A percentile compares a stretch with the other conserved stretches of the same genome.
Conservation (phyloP, 2,888 invertebrate genomes). For the Dolichopus griseipennis region DNA sequence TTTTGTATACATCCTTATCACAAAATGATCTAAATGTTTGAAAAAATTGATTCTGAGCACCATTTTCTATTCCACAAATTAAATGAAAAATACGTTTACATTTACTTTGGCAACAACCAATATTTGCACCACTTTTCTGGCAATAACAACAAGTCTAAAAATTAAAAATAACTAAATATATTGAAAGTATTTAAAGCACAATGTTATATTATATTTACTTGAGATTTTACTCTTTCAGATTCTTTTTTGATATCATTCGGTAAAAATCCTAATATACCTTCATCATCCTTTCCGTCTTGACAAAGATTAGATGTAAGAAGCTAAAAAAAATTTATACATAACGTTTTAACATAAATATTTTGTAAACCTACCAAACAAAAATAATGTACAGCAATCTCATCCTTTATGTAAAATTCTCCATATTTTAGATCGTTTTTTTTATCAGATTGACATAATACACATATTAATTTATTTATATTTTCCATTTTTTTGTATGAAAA, state of each 20-base stretch:
- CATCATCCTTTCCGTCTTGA: conserved; percentile 57
- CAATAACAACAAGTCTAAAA: conserved; percentile 62
- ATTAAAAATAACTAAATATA: not conserved
- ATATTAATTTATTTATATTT: conserved; percentile 26
- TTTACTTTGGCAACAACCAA: conserved; percentile 56
- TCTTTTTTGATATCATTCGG: conserved; percentile 60
- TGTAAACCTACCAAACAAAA: conserved; percentile 59
- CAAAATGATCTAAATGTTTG: conserved; percentile 50
- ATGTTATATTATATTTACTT: conserved; percentile 47
- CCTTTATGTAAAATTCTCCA: conserved; percentile 50
- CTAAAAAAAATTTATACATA: conserved; percentile 42
- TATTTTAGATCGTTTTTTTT: conserved; percentile 49
- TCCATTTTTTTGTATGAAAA: not conserved
- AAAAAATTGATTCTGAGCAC: conserved; percentile 55
- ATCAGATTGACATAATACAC: conserved; percentile 48
- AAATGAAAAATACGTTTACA: conserved; percentile 67
- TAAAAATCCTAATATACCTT: conserved; percentile 68
- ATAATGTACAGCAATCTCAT: conserved; percentile 57
- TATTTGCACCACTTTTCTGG: conserved; percentile 54
- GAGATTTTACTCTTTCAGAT: conserved; percentile 50
- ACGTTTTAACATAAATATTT: not conserved
- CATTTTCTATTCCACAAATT: conserved; percentile 59
- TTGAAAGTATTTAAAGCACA: not conserved
- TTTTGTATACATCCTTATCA: conserved; percentile 23
- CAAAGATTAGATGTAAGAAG: conserved; percentile 59